These are phyloP conservation scores for Dolichoris vasculosae DNA, from an alignment of 1,140 invertebrate species.

Conservation along the genomic window DNA sequence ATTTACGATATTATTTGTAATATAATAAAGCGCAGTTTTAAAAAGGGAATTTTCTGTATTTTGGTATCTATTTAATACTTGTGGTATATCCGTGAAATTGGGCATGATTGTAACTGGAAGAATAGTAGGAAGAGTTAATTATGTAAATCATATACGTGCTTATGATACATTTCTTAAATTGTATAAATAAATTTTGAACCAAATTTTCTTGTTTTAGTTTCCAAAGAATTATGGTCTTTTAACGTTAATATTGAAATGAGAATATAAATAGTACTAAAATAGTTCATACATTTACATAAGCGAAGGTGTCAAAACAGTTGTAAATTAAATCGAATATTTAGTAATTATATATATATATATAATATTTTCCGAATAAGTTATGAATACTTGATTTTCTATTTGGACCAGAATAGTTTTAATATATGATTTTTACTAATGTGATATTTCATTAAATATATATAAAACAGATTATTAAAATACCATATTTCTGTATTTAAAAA, in stretches of 20 bases:
- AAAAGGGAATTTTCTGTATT: background rate
- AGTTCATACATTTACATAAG: background rate
- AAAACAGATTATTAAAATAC: background rate
- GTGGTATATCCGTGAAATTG: slow-evolving; percentile 9
- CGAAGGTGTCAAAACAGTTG: background rate
- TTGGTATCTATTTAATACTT: slow-evolving; percentile 6
- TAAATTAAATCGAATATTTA: background rate
- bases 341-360: background rate
- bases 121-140: slow-evolving; percentile 7
- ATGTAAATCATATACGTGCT: slow-evolving; percentile 26
- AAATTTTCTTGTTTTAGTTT: slow-evolving; percentile 22
- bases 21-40: slow-evolving; percentile 20
- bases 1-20: slow-evolving; percentile 24
- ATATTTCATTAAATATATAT: background rate
- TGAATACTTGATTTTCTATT: too few relatives aligned
- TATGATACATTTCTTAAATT: slow-evolving; percentile 25
- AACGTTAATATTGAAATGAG: background rate
- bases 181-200: slow-evolving; percentile 20
- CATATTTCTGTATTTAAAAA: background rate
- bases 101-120: background rate
- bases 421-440: too few relatives aligned
- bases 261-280: too few relatives aligned
- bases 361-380: too few relatives aligned
- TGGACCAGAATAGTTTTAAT: too few relatives aligned
- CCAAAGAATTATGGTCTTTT: background rate